Conservation (phyloP, 2,113 vertebrate species). For the Pelecanus crispus region DNA sequence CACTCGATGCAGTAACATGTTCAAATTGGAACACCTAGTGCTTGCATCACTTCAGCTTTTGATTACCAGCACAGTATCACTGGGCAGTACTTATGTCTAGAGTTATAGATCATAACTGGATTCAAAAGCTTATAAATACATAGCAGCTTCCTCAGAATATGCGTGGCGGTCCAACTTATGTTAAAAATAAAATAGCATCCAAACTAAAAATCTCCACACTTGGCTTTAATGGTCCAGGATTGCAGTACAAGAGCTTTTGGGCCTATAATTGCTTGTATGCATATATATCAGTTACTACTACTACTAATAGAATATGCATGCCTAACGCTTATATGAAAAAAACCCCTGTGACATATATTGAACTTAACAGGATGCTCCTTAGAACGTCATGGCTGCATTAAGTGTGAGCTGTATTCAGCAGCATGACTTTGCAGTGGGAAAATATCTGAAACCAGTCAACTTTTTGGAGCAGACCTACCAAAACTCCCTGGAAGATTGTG, state of each 20-base stretch:
- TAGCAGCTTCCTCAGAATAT: background rate
- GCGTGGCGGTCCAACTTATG: fast-evolving
- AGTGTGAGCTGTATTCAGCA: background rate
- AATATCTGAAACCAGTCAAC: background rate
- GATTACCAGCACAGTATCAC: background rate
- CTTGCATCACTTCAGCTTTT: background rate
- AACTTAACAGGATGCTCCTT: background rate
- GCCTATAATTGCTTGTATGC: background rate
- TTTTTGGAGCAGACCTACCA: background rate
- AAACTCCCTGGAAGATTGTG: background rate
- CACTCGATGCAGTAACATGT: background rate
- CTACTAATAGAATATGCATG: background rate
- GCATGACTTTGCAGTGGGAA: background rate
- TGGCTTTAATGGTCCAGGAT: background rate
- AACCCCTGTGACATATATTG: fast-evolving
- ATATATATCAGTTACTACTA: background rate
- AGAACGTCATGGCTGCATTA: background rate
- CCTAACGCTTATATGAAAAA: background rate
- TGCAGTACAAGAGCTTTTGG: background rate
- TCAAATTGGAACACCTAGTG: background rate
- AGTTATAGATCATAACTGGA: background rate
- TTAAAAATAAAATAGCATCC: background rate
- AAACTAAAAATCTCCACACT: background rate
- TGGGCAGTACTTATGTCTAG: background rate
- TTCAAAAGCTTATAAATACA: background rate